phyloP scores from a whole-genome alignment of 2,797 vertebrate genomes.

The Phataginus tetradactyla region DNA sequence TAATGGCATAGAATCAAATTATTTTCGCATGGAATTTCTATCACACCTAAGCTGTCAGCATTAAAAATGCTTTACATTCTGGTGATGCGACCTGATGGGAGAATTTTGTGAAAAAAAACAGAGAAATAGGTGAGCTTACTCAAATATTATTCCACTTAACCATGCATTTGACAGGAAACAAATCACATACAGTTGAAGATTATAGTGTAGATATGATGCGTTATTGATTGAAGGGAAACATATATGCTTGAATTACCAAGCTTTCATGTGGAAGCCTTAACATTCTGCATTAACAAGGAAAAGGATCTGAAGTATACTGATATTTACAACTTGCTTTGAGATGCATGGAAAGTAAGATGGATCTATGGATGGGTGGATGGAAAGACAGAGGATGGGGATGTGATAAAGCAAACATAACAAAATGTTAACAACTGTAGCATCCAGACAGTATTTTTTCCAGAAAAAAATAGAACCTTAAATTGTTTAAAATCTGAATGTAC shows the following conservation, averaged over 20 bases:
- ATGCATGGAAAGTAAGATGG: not conserved
- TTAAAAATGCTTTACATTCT: not conserved
- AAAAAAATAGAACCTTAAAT: not conserved
- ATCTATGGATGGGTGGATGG: not conserved
- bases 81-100: not conserved
- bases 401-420: not conserved
- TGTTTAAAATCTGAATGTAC: not conserved
- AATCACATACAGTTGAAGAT: not conserved
- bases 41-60: not conserved
- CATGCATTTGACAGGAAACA: constrained; percentile 6
- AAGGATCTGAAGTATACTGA: not conserved
- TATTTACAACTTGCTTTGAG: not conserved
- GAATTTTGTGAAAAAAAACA: not conserved
- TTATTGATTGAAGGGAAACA: not conserved
- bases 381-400: not conserved
- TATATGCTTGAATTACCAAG: not conserved
- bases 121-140: not conserved
- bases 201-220: not conserved
- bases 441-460: not conserved
- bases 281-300: not conserved
- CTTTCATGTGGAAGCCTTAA: not conserved
- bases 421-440: not conserved
- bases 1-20: not conserved
- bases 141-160: not conserved
- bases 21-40: not conserved